Evolutionary conservation across 2,113 vertebrate genomes (phyloP), one percentile per base, ranked within the genome.

Genomic region (Dunckerocampus dactyliophorus): DNA sequence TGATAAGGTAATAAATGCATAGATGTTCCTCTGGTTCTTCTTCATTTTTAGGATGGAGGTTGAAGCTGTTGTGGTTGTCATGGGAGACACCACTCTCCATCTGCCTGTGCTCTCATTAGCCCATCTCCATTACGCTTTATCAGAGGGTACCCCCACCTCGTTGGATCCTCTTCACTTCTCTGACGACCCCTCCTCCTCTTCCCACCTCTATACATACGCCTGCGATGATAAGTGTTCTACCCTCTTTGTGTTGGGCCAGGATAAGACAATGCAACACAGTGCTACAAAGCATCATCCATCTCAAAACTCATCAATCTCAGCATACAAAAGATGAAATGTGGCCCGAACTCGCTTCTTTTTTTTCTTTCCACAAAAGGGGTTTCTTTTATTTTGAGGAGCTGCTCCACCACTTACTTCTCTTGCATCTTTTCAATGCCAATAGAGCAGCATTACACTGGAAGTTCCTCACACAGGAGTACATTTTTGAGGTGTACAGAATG

Each of bases 231-330:
- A 90, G 90, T 89, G 87, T 83, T 85, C 69, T 52, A 57, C 54
- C 78, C 82, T 56, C 84, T 88, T 82, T 87, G 81, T 85, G 85
- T 71, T 31, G 4, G 13, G 65, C 75, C 73, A 31, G 82, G 69
- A 86, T 87, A 88, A 86, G 86, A 91, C 84, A 88, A 90, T 88
- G 72, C 85, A 76, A 79, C 79, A 83, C 88, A 85, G 82, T 81
- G 69, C 83, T 82, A 78, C 75, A 82, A 84, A 86, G 85, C 84
- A 89, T 89, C 89, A 92, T 92, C 88, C 87, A 89, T 92, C 90
- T 92, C 82, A 54, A 42, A 68, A 77, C 60, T 81, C 87, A 89
- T 92, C 87, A 84, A 90, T 91, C 88, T 88, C 39, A 67, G 75
- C 53, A 71, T 80, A 91, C 89, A 91, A 92, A 90, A 88, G 88